Percentiles rank a stretch among this genome's conserved stretches.
These are phyloP conservation scores for Thereva unica DNA, from an alignment of 2,888 invertebrate genomes.

Conservation along the genomic window DNA sequence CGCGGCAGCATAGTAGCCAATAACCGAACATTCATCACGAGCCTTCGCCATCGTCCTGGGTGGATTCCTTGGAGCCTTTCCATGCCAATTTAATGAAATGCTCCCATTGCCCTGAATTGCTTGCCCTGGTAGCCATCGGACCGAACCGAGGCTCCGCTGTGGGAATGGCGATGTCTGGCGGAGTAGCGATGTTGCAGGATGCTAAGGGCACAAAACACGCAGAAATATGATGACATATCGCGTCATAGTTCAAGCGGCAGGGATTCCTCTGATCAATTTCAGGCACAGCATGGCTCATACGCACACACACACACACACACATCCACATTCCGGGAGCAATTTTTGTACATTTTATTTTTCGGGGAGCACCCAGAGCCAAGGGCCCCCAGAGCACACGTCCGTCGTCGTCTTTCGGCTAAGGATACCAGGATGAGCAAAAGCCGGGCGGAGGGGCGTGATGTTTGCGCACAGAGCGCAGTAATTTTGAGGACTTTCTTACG, in stretches of 20 bases:
- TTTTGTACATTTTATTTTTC: constrained; percentile 10
- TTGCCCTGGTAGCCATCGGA: constrained; percentile 4
- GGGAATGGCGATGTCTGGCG: constrained; percentile 1
- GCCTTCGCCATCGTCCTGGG: neutral
- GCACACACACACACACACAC: constrained; percentile 33
- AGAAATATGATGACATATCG: constrained; percentile 59
- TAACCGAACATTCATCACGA: constrained; percentile 5
- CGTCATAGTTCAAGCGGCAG: constrained; percentile 60
- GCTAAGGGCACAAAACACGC: constrained; percentile 38
- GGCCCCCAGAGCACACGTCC: too few relatives aligned
- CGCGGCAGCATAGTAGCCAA: neutral
- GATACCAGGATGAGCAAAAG: too few relatives aligned
- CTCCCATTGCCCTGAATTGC: constrained; percentile 6
- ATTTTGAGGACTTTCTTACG: constrained; percentile 26
- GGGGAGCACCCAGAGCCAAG: neutral
- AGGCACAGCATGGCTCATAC: constrained; percentile 55
- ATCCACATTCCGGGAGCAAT: neutral
- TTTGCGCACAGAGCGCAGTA: neutral
- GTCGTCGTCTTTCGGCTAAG: too few relatives aligned
- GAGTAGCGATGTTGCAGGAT: constrained; percentile 34
- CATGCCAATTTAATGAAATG: constrained; percentile 3
- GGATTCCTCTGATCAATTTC: constrained; percentile 59
- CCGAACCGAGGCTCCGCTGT: constrained; percentile 3
- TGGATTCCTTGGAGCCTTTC: constrained; percentile 1
- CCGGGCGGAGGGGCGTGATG: constrained; percentile 8